phyloP scores from a whole-genome alignment of 2,113 vertebrate species.

The Saiga tatarica region DNA sequence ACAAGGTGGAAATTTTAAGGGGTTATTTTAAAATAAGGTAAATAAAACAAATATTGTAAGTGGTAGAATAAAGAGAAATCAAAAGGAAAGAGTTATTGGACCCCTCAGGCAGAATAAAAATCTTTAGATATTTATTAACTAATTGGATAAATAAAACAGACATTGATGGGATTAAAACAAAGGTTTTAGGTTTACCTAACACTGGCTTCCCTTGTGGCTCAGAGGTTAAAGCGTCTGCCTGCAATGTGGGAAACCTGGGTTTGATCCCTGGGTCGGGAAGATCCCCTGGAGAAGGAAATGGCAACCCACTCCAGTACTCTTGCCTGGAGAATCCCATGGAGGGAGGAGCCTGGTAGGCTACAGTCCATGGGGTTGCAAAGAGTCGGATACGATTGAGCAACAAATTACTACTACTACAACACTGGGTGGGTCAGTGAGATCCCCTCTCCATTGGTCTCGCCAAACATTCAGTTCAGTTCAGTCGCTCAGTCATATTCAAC shows the following conservation, averaged over 20 bases:
- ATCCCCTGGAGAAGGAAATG: too few species aligned
- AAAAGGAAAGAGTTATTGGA: background rate
- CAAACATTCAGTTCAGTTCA: background rate
- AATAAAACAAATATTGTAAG: background rate
- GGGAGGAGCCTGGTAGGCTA: too few species aligned
- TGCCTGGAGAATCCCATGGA: too few species aligned
- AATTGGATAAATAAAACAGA: background rate
- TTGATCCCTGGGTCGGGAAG: too few species aligned
- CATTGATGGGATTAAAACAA: background rate
- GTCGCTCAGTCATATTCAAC: background rate
- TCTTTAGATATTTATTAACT: background rate
- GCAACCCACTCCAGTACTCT: too few species aligned
- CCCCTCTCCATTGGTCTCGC: background rate
- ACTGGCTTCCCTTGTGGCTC: background rate
- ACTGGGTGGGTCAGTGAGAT: background rate
- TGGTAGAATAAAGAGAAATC: background rate
- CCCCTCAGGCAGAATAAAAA: background rate
- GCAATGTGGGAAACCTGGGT: too few species aligned
- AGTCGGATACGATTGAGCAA: too few species aligned
- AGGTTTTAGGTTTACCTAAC: background rate
- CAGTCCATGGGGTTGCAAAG: too few species aligned
- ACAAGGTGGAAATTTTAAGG: background rate
- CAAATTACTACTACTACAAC: background rate
- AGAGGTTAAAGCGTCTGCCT: too few species aligned
- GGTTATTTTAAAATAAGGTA: background rate